Conservation (phyloP, 2,113 vertebrate genomes). For the Hyaena hyaena region DNA sequence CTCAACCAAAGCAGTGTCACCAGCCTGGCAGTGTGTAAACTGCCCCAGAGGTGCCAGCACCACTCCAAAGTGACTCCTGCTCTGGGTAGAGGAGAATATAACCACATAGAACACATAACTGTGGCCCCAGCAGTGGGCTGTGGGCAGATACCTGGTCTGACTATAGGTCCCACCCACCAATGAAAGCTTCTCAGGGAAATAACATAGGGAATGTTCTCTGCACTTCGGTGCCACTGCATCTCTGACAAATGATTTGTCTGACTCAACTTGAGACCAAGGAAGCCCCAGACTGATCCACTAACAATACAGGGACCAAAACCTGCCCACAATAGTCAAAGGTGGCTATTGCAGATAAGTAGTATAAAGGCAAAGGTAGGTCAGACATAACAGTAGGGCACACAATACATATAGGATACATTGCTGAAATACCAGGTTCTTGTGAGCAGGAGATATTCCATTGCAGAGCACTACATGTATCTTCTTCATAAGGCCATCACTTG, state of each 20-base stretch:
- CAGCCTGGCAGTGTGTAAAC: not conserved
- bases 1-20: not conserved
- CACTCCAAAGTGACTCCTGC: not conserved
- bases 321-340: not conserved
- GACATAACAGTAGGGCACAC: not conserved
- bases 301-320: not conserved
- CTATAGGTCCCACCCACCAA: not conserved
- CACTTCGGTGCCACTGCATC: not conserved
- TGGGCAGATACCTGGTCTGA: not conserved
- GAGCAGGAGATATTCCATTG: not conserved
- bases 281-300: not conserved
- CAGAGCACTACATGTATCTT: not conserved
- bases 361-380: not conserved
- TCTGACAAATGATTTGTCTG: not conserved
- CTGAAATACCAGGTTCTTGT: not conserved
- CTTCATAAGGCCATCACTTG: not conserved
- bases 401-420: not conserved
- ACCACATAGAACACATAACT: not conserved
- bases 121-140: not conserved
- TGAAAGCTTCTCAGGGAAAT: not conserved
- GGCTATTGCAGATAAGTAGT: not conserved
- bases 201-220: not conserved
- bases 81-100: not conserved
- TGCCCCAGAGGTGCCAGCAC: not conserved
- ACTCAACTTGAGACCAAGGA: not conserved